Evolutionary conservation across 2,888 invertebrate species (phyloP), one percentile per base, ranked within the genome.

Genomic region (Abrostola tripartita): DNA sequence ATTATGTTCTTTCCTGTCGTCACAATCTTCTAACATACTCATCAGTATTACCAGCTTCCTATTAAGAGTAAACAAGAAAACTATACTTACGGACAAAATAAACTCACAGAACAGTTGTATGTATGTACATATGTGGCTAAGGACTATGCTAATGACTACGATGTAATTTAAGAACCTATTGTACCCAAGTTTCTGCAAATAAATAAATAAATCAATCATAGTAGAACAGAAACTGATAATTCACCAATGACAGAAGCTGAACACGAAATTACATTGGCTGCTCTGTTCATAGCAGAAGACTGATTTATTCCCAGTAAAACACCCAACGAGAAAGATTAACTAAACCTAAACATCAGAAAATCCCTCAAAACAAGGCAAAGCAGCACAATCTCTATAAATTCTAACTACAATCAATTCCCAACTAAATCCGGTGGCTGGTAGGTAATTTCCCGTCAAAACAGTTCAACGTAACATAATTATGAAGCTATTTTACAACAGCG

Each of bases 401-500:
- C 40, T 44, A 65, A 65, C 51, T 49, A 56, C 65, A 76, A 71
- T 71, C 76, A 52, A 71, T 71, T 54, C 38, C 42, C 0, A 37
- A 57, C 71, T 54, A 60, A 71, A 60, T 42, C 71, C 50, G 50
- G 54, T 24, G 55, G 44, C 60, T 38, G 49, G 7, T 54, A 59
- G 57, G 40, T 64, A 60, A 60, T 70, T 70, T 62, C 60, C 54
- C 53, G 52, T 75, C 69, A 65, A 53, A 72, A 68, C 61, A 69
- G 49, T 68, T 49, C 53, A 68, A 38, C 49, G 41, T 62, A 70
- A 69, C 59, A 74, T 66, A 55, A 70, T 78, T 67, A 71, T 66
- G 54, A 66, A 58, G 69, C 69, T 66, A 68, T 78, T 73, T 75
- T 62, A 78, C 52, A 57, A 54, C 74, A 61, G 37, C 50, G 37